A percentile compares a stretch with the other conserved stretches of the same genome.
These are phyloP conservation scores for Aselliscus stoliczkanus DNA, from an alignment of 2,797 vertebrate genomes.

Conservation along the genomic window DNA sequence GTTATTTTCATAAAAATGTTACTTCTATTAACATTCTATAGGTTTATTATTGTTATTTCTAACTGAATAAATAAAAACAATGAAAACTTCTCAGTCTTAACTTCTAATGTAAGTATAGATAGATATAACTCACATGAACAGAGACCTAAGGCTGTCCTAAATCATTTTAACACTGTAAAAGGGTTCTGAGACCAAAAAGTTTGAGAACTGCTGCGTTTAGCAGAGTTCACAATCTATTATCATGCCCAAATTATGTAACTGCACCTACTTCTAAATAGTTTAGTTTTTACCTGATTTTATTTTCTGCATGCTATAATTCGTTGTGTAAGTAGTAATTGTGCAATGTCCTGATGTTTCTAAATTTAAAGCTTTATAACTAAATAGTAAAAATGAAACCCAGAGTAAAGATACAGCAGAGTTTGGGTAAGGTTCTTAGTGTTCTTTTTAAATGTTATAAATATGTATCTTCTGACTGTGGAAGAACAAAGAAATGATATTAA, in stretches of 20 bases:
- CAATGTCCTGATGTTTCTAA: constrained; percentile 50
- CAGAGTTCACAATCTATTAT: not conserved
- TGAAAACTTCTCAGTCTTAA: not conserved
- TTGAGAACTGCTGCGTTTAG: not conserved
- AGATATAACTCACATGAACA: not conserved
- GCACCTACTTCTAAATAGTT: not conserved
- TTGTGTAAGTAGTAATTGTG: constrained; percentile 27
- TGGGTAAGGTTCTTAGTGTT: constrained; percentile 43
- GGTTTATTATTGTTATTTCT: constrained; percentile 15
- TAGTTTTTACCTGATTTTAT: constrained; percentile 22
- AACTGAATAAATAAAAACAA: not conserved
- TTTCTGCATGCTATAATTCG: constrained; percentile 18
- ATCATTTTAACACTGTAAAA: constrained; percentile 3
- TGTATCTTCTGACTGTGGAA: constrained; percentile 45
- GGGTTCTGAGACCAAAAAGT: not conserved
- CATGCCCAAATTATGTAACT: not conserved
- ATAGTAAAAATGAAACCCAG: constrained; percentile 61
- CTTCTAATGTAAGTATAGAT: not conserved
- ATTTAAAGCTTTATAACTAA: constrained; percentile 58
- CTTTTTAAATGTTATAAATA: constrained; percentile 55
- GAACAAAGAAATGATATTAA: constrained; percentile 31
- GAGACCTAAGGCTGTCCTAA: not conserved
- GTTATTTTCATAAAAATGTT: constrained; percentile 19
- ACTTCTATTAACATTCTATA: not conserved
- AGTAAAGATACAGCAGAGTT: constrained; percentile 35